Conservation (phyloP, 2,888 invertebrate species). For the Cantharis lateralis region DNA sequence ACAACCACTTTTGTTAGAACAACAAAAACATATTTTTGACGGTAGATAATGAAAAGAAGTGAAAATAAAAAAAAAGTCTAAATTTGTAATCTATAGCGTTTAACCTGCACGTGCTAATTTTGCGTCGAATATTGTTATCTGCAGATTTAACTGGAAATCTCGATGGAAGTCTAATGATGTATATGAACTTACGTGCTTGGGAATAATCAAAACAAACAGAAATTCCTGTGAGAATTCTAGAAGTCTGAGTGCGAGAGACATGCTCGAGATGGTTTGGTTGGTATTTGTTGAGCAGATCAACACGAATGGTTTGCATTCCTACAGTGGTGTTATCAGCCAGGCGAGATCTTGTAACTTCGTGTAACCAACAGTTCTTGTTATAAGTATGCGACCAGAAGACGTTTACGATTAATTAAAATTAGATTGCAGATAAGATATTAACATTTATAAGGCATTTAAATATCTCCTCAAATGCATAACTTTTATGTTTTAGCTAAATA, state of each 20-base stretch:
- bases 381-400: slow-evolving; percentile 48
- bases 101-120: slow-evolving; percentile 19
- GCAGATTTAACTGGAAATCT: slow-evolving; percentile 16
- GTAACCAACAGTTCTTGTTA: slow-evolving; percentile 44
- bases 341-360: slow-evolving; percentile 45
- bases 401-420: slow-evolving; percentile 53
- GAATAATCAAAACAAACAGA: slow-evolving; percentile 32
- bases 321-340: slow-evolving; percentile 45
- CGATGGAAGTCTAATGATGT: slow-evolving; percentile 22
- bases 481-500: slow-evolving; percentile 6
- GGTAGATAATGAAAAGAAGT: too few relatives aligned
- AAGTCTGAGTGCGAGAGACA: slow-evolving; percentile 34
- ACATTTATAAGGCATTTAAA: slow-evolving; percentile 29
- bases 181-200: slow-evolving; percentile 24
- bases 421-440: slow-evolving; percentile 50
- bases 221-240: slow-evolving; percentile 31
- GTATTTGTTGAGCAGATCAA: slow-evolving; percentile 48
- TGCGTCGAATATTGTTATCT: slow-evolving; percentile 18
- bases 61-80: background rate
- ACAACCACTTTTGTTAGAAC: too few relatives aligned
- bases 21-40: too few relatives aligned
- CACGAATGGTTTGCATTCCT: slow-evolving; percentile 50
- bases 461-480: slow-evolving; percentile 23
- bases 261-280: slow-evolving; percentile 39
- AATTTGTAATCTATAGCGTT: slow-evolving; percentile 11